These are phyloP conservation scores for Lycodopsis pacificus DNA, from an alignment of 2,797 vertebrate genomes.

Conservation along the genomic window DNA sequence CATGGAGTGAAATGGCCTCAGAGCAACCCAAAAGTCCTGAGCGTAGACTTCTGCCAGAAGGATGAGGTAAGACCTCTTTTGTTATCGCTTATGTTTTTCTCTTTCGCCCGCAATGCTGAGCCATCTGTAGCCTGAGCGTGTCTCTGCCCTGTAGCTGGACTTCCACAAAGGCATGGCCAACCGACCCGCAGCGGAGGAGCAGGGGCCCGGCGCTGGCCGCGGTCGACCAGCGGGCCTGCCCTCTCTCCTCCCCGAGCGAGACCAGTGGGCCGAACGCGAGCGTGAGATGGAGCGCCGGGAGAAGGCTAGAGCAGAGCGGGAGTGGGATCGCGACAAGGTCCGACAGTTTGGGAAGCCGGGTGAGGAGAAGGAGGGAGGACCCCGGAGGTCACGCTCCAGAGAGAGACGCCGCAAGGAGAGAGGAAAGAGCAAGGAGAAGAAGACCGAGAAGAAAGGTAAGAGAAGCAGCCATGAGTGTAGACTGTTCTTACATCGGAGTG, in stretches of 20 bases:
- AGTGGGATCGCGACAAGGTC: constrained; percentile 95
- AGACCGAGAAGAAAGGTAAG: constrained; percentile 91
- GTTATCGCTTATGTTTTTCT: not conserved
- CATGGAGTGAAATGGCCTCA: constrained; percentile 96
- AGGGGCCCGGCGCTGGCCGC: constrained; percentile 71
- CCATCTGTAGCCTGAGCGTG: not conserved
- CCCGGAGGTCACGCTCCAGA: constrained; percentile 86
- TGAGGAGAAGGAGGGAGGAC: constrained; percentile 84
- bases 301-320: constrained; percentile 88
- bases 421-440: constrained; percentile 92
- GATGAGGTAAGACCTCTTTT: constrained; percentile 85
- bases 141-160: constrained; percentile 84
- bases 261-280: constrained; percentile 92
- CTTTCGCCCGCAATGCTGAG: not conserved
- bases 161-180: constrained; percentile 89
- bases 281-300: constrained; percentile 93
- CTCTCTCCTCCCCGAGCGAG: constrained; percentile 83
- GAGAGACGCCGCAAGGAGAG: constrained; percentile 90
- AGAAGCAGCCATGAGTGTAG: not conserved
- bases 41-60: constrained; percentile 91
- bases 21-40: constrained; percentile 93
- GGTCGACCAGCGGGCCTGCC: constrained; percentile 70
- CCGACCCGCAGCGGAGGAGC: constrained; percentile 72
- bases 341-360: constrained; percentile 82
- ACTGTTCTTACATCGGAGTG: not conserved